These are phyloP conservation scores for Sipha flava DNA, from an alignment of 1,140 invertebrate genomes.

Conservation along the genomic window DNA sequence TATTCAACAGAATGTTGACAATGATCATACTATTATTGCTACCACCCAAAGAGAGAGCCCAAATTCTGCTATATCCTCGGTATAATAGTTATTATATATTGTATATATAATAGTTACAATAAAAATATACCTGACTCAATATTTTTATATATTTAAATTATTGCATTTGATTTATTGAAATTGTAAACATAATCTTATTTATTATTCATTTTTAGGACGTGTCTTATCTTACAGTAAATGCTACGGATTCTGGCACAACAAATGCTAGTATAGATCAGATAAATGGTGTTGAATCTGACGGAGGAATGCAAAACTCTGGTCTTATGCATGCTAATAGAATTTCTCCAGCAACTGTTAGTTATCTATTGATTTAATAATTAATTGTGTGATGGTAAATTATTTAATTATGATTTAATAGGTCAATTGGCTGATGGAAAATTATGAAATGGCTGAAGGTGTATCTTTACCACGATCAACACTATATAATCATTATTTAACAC, in stretches of 20 bases:
- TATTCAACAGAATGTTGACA: slow-evolving; percentile 57
- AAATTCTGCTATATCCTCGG: slow-evolving; percentile 48
- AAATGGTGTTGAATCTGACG: slow-evolving; percentile 44
- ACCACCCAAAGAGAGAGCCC: slow-evolving; percentile 62
- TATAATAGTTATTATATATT: slow-evolving; percentile 25
- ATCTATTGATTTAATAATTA: slow-evolving; percentile 43
- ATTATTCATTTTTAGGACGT: slow-evolving; percentile 37
- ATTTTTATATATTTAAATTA: slow-evolving; percentile 44
- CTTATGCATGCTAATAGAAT: slow-evolving; percentile 75
- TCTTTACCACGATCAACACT: slow-evolving; percentile 91
- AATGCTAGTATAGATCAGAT: slow-evolving; percentile 46
- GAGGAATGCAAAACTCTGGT: slow-evolving; percentile 47
- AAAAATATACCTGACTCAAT: not conserved
- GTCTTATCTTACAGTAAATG: slow-evolving; percentile 34
- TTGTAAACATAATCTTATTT: not conserved
- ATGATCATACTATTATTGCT: slow-evolving; percentile 49
- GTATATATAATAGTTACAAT: slow-evolving; percentile 10
- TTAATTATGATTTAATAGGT: slow-evolving; percentile 52
- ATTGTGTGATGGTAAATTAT: slow-evolving; percentile 35
- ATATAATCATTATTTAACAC: slow-evolving; percentile 92
- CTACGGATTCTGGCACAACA: slow-evolving; percentile 35
- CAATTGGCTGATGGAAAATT: slow-evolving; percentile 95
- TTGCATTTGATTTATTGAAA: not conserved
- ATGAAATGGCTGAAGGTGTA: slow-evolving; percentile 95
- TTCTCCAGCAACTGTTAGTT: slow-evolving; percentile 79